These are phyloP conservation scores for Oplegnathus fasciatus DNA, from an alignment of 2,113 vertebrate species.

Conservation along the genomic window DNA sequence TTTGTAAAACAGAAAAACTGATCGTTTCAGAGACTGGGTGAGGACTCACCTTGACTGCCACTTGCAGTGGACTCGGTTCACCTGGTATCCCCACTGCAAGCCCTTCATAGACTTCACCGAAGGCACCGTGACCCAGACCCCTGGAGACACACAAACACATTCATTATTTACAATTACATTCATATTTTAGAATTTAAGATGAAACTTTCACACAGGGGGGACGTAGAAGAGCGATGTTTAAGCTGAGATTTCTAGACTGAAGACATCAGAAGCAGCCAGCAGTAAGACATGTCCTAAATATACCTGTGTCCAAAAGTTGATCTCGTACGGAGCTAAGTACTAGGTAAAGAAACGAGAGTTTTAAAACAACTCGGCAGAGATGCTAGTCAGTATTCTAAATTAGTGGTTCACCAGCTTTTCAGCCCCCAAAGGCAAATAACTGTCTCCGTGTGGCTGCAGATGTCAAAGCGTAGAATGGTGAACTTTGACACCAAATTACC, in stretches of 20 bases:
- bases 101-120: slow-evolving; percentile 98
- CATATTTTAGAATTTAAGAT: slow-evolving; percentile 1
- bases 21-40: background rate
- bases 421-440: background rate
- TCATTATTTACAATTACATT: slow-evolving; percentile 22
- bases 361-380: background rate
- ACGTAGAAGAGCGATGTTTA: background rate
- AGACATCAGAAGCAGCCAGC: slow-evolving; percentile 3
- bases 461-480: background rate
- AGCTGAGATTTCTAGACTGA: background rate
- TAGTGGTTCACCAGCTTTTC: background rate
- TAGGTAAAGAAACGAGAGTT: background rate
- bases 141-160: slow-evolving; percentile 78
- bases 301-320: background rate
- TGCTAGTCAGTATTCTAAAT: background rate
- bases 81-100: slow-evolving; percentile 92
- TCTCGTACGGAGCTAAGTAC: background rate
- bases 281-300: background rate
- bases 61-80: slow-evolving; percentile 94
- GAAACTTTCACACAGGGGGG: background rate
- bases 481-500: slow-evolving; percentile 16
- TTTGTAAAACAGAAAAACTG: background rate
- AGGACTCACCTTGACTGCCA: slow-evolving; percentile 95
- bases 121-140: slow-evolving; percentile 97
- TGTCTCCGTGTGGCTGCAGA: background rate